These are phyloP conservation scores for Scalopus aquaticus DNA, from an alignment of 2,113 vertebrate species.

Conservation along the genomic window DNA sequence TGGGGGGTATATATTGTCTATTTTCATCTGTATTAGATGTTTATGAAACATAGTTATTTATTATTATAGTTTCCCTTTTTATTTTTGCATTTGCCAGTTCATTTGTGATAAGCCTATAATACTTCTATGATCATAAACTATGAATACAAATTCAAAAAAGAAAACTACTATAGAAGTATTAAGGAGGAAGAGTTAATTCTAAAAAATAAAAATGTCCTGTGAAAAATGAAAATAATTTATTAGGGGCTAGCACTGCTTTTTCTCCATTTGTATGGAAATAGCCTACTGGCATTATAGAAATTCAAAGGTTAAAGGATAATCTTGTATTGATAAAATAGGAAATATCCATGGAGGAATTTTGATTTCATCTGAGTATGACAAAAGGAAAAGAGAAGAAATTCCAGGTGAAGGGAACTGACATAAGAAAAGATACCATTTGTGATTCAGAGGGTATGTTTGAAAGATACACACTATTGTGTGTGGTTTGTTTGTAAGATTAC, in stretches of 20 bases:
- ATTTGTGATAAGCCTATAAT: neutral
- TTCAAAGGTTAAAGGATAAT: neutral
- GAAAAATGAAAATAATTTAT: slow-evolving; percentile 41
- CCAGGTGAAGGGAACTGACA: neutral
- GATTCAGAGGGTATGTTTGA: neutral
- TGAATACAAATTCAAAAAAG: neutral
- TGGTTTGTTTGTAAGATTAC: neutral
- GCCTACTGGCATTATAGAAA: neutral
- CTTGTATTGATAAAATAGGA: neutral
- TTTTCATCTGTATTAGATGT: neutral
- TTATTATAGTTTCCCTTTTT: neutral
- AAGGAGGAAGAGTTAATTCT: neutral
- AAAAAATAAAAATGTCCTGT: neutral
- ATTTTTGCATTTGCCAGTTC: slow-evolving; percentile 23
- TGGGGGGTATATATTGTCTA: neutral
- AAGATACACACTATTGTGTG: neutral
- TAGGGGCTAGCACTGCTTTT: neutral
- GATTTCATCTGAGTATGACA: neutral
- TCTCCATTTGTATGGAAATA: neutral
- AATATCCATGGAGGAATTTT: neutral
- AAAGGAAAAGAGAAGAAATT: neutral
- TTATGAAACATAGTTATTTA: neutral
- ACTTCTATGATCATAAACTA: neutral
- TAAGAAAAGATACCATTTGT: neutral
- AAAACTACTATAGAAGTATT: neutral